Base-by-base conservation (phyloP, 2,888 invertebrate genomes). In the Pachliopta kotzebuea region DNA sequence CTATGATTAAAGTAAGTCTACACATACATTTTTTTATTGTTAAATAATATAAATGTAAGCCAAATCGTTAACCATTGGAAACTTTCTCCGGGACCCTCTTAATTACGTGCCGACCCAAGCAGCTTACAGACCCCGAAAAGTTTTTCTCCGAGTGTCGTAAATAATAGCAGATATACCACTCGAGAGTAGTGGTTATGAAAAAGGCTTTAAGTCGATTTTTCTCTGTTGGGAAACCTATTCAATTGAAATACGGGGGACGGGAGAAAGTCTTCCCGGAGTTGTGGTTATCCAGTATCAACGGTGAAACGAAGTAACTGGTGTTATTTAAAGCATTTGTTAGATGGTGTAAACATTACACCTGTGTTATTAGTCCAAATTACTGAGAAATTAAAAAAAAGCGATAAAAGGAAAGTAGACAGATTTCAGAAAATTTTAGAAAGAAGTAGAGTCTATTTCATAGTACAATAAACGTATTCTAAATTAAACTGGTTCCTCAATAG, bases 101-200 rank as follows among this genome's bases (percentile, higher is more conserved):
- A 90, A 90, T 90, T 88, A 86, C 84, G 80, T 84, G 84, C 79
- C 83, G 85, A 79, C 78, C 83, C 80, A 80, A 85, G 83, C 83
- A 81, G 87, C 88, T 89, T 87, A 90, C 82, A 75, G 79, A 76
- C 80, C 82, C 81, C 79, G 72, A 80, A 84, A 83, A 81, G 82
- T 81, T 83, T n/a, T n/a, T 81, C 74, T 76, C 73, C 71, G 81
- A 80, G 75, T 73, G 75, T 75, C 74, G 79, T 87, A 87, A 85
- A 89, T 86, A 81, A 85, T 77, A 67, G 52, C 56, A 62, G 52
- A 55, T 66, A 61, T 71, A 69, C n/a, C 45, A 56, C 72, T 68
- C 79, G 80, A 83, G 72, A 72, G 67, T 69, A 76, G 81, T 72
- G 67, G 73, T 78, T 68, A 29, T 56, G 9, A 20, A 23, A 26